Evolutionary conservation across 2,797 vertebrate species (phyloP).

Genomic region (Hylomyscus alleni): DNA sequence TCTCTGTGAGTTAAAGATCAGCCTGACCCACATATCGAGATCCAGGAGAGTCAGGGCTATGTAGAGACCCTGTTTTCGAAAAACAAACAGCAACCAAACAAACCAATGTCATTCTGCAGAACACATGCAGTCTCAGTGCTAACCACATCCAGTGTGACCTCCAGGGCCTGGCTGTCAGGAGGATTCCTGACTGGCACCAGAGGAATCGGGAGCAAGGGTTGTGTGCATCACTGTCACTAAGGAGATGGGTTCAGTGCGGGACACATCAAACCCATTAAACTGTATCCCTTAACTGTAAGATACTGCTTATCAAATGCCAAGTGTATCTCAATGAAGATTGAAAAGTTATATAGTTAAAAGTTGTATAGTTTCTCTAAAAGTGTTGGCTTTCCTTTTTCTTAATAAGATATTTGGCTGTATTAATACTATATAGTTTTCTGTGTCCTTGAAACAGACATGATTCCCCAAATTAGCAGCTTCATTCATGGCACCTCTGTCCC

Average conservation of each 20-base stretch:
- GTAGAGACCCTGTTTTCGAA: background rate
- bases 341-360: background rate
- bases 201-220: background rate
- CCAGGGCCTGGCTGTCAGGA: background rate
- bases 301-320: background rate
- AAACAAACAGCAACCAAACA: background rate
- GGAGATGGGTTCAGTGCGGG: background rate
- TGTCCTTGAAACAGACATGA: background rate
- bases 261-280: background rate
- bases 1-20: background rate
- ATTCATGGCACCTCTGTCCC: background rate
- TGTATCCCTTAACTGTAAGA: background rate
- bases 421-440: background rate
- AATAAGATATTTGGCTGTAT: no score
- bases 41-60: background rate
- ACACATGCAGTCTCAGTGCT: no score
- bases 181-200: background rate
- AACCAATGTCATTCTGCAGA: background rate
- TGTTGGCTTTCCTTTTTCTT: background rate
- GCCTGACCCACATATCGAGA: background rate
- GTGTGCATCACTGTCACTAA: background rate
- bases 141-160: background rate
- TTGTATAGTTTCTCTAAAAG: background rate
- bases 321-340: background rate
- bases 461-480: background rate